Evolutionary conservation across 2,888 invertebrate genomes (phyloP), one percentile per base, ranked within the genome.

Genomic region (Taphrorychus bicolor): DNA sequence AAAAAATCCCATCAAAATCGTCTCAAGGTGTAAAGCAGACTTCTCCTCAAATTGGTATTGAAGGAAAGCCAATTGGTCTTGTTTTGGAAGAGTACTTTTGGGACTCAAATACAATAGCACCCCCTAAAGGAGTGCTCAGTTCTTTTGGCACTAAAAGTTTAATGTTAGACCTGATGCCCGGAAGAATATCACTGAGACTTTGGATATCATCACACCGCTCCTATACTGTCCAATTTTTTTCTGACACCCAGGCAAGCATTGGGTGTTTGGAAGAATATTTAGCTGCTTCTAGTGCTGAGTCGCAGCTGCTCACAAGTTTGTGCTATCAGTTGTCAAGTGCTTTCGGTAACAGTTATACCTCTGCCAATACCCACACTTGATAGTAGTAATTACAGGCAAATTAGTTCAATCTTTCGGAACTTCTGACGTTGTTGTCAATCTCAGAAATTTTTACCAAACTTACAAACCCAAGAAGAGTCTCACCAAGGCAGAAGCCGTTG

Each of bases 341-440:
- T 14, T 81, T 78, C 56, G 79, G 79, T n/a, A n/a, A n/a, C n/a
- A n/a, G n/a, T n/a, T n/a, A n/a, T n/a, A n/a, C n/a, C n/a, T n/a
- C n/a, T n/a, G n/a, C n/a, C n/a, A n/a, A n/a, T n/a, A n/a, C n/a
- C n/a, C n/a, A n/a, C n/a, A n/a, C n/a, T n/a, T n/a, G n/a, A n/a
- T n/a, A n/a, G n/a, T n/a, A n/a, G n/a, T n/a, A n/a, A n/a, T n/a
- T 60, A 18, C 14, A 70, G 80, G 78, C 17, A 72, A 76, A 22
- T 63, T 82, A 14, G 73, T 80, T 0, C 74, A 76, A 59, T 70
- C 75, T 16, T 80, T 81, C 61, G 82, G 80, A 18, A 75, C 67
- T 9, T 57, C 72, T 3, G 73, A 76, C 3, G 79, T 74, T 69
- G 1, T 64, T 7, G 52, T 61, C 3, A 69, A 66, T 7, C 63